Base-by-base conservation (phyloP, 1,140 invertebrate species). In the Bombus cullumanus region DNA sequence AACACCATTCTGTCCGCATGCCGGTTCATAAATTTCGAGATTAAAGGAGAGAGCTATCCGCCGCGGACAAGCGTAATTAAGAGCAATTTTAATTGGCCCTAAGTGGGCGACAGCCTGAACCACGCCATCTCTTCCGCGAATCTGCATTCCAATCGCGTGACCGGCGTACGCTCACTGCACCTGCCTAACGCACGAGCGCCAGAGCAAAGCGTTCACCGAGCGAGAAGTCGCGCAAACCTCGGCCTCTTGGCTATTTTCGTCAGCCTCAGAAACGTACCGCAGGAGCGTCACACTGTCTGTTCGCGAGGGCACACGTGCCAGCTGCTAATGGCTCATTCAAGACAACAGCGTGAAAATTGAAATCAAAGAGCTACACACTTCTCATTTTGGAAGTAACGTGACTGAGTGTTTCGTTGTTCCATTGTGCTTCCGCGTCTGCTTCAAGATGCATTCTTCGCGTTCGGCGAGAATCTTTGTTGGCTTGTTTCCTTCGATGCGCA, bases 261-360 rank as follows among this genome's bases (percentile, higher is more conserved):
- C 87, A 64, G 74, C 47, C 80, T 39, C 41, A 66, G 57, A 80
- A 86, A 62, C 57, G 22, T 72, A 39, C 41, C n/a, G 74, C 77
- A 31, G 76, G 37, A 88, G 89, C 90, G 90, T 91, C 90, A 89
- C 79, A 88, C 90, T 91, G 90, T 91, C 90, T 91, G 90, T 90
- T 12, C 71, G 31, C 18, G 72, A 71, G 43, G 53, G 25, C 81
- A 53, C 86, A 18, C 77, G 78, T 83, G 77, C 81, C 88, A 72
- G 31, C 76, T 34, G 59, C 85, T 91, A 90, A 91, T 90, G 89
- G 89, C 89, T 88, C 88, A 86, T 90, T 90, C 88, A 86, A 72
- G 64, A 68, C 72, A 69, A 47, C 57, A 13, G 53, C 77, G 74
- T 57, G 66, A 77, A 81, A 88, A 88, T 89, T 82, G 39, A 85